Base-by-base conservation (phyloP, 2,888 invertebrate species). In the Mesorhabditis spiculigera region DNA sequence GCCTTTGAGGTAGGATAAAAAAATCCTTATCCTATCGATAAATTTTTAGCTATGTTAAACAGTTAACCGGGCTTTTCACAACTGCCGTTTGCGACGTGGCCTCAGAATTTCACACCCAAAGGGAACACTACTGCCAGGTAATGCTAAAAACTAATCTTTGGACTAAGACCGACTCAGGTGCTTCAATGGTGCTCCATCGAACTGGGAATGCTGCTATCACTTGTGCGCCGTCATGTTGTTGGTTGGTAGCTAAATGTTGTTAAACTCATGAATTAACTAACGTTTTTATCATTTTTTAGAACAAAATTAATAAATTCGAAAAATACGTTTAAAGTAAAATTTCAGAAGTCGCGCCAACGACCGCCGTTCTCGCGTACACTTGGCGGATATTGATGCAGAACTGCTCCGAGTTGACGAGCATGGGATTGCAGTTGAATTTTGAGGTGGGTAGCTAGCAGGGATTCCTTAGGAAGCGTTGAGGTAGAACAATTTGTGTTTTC, bases 401-500 rank as follows among this genome's bases (percentile, higher is more conserved):
- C 43, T 83, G 82, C 77, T 78, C 81, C 6, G 76, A 80, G 16
- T 70, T 84, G 69, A 78, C 77, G 3, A 73, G 71, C 3, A 79
- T 90, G 74, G 96, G 96, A 2, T 89, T 97, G 81, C 96, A 97
- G 88, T 89, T 97, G 71, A 91, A 92, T 76, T 96, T 94, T 87
- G 93, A 93, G 86, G 89, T 78, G 4, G 5, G 45, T 42, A 28
- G 28, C 28, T 28, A 68, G 45, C n/a, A 43, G 50, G 13, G 45
- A 28, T 58, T 62, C 8, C 8, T 6, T 5, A 68, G 43, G 63
- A 65, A 43, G 16, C 8, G 28, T 45, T 67, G 28, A 45, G 50
- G n/a, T 13, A 28, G 45, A 42, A 10, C 5, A 2, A 43, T 16
- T 28, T n/a, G 16, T 4, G 5, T 13, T 4, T 63, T 71, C 5